Evolutionary conservation across 2,113 vertebrate species (phyloP), one percentile per base, ranked within the genome.

Genomic region (Bolborhynchus lineola): DNA sequence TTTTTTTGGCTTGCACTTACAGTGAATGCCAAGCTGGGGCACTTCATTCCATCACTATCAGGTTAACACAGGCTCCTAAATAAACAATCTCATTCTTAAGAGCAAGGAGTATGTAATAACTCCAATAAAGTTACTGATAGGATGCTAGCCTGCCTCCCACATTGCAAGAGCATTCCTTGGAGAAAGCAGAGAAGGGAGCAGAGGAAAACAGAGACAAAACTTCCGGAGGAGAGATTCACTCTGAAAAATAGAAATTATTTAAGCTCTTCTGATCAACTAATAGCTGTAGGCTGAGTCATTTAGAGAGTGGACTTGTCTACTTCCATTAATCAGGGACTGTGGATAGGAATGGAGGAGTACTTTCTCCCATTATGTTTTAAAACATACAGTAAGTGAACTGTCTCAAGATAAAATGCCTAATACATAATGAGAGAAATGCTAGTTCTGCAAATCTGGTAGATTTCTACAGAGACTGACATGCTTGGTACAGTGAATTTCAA

Each of bases 21-120:
- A 67, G 37, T 2, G 65, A 91, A 68, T 91, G 86, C 93, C 91
- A 93, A 92, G 79, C 64, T 86, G 60, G 35, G 68, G 68, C 68
- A 88, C 82, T 94, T 93, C 59, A 94, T 97, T 96, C 94, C 93
- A 88, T 74, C 71, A 29, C 67, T 96, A 94, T 96, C 90, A 10
- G 84, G 59, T 90, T 86, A 92, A 72, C 89, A 65, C 0, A 70
- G 87, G 31, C n/a, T 95, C 53, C 94, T 94, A 96, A 95, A 90
- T 96, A 96, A 96, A 96, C 75, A 91, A 80, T 41, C 28, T 44
- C 82, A 94, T 82, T 91, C 93, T 96, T 80, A 96, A 90, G 86
- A 93, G 85, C 8, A 10, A 91, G n/a, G 71, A 94, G 78, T 81
- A 75, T 93, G 82, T 53, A 93, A 60, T 59, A 94, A 90, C 59